Evolutionary conservation across 2,797 vertebrate genomes (phyloP).

Genomic region (Cottoperca gobio): DNA sequence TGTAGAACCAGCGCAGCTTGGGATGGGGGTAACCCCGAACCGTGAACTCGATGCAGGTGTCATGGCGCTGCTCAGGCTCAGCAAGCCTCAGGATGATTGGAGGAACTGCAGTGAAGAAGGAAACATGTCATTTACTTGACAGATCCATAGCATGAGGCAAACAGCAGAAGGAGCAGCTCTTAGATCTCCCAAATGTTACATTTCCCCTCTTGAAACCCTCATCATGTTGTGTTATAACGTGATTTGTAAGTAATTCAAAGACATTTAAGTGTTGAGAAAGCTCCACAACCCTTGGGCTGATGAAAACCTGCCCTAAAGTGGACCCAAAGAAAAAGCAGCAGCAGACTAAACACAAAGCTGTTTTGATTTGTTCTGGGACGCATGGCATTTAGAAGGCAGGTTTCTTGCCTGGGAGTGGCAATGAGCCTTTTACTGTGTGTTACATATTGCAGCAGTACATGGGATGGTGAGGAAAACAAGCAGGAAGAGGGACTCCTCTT

Average conservation of each 20-base stretch:
- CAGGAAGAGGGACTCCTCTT: conserved; percentile 12
- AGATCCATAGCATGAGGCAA: neutral
- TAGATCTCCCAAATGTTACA: neutral
- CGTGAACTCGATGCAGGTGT: conserved; percentile 96
- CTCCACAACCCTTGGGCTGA: conserved; percentile 38
- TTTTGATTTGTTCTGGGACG: conserved; percentile 40
- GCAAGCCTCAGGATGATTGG: conserved; percentile 92
- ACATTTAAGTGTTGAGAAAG: conserved; percentile 25
- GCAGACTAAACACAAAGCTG: conserved; percentile 20
- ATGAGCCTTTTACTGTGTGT: conserved; percentile 30
- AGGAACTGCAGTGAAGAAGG: conserved; percentile 84
- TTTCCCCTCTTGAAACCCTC: neutral
- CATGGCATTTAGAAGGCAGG: conserved; percentile 48
- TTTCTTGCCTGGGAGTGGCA: conserved; percentile 35
- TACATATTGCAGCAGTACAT: conserved; percentile 26
- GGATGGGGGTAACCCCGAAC: conserved; percentile 95
- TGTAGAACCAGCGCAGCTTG: conserved; percentile 93
- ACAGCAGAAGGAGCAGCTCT: neutral
- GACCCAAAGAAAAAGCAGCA: neutral
- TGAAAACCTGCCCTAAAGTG: conserved; percentile 46
- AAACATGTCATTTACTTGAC: neutral
- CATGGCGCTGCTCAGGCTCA: conserved; percentile 92
- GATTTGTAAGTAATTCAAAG: conserved; percentile 3
- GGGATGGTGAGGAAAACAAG: conserved; percentile 27
- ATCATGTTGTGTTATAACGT: neutral